Percentiles rank a stretch among this genome's conserved stretches.
phyloP scores from a whole-genome alignment of 1,140 invertebrate species.

The Atta colombica region DNA sequence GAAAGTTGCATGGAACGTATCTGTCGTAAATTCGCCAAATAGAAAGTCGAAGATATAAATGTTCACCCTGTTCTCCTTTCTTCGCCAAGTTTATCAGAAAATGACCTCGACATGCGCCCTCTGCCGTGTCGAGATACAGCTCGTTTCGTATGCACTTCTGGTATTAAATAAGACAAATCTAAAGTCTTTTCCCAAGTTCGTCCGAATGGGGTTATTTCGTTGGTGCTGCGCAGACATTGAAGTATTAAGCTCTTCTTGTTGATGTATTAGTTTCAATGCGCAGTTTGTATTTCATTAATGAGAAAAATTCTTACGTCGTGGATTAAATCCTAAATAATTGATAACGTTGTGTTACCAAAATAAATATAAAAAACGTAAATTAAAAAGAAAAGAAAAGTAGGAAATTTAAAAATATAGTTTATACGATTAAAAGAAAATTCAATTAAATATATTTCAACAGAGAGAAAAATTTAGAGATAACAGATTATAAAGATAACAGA shows the following conservation, averaged over 20 bases:
- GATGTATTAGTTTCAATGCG: constrained; percentile 23
- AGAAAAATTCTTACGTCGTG: not conserved
- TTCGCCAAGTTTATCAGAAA: constrained; percentile 48
- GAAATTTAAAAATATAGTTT: not conserved
- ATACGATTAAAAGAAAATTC: not conserved
- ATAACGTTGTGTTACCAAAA: not conserved
- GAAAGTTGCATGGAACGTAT: constrained; percentile 17
- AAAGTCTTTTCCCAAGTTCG: constrained; percentile 34
- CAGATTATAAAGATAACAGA: too few species aligned
- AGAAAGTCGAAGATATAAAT: constrained; percentile 52
- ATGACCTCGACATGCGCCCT: constrained; percentile 29
- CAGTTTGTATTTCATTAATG: not conserved
- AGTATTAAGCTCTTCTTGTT: constrained; percentile 8
- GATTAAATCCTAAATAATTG: not conserved
- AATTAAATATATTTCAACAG: not conserved
- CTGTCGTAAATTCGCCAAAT: constrained; percentile 26
- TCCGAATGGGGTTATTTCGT: constrained; percentile 31
- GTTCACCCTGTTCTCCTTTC: not conserved
- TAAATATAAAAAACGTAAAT: not conserved
- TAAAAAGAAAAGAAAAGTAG: not conserved
- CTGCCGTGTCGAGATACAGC: not conserved
- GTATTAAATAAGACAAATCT: constrained; percentile 45
- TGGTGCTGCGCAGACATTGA: not conserved
- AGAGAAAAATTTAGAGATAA: too few species aligned
- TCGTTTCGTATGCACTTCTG: constrained; percentile 16